These are phyloP conservation scores for Poecilia picta DNA, from an alignment of 2,797 vertebrate species.

Conservation along the genomic window DNA sequence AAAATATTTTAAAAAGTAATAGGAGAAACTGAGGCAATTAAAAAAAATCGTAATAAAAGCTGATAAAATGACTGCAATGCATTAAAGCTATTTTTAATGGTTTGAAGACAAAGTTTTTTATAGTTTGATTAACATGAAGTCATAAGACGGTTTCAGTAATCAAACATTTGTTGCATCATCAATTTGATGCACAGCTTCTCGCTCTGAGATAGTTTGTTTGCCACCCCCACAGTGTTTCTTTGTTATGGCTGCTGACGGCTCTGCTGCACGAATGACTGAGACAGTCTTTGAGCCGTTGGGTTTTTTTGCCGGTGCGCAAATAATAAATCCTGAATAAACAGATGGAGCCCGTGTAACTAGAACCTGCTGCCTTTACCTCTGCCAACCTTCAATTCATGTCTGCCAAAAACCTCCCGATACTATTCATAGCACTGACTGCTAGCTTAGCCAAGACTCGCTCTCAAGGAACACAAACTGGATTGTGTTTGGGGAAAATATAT, in stretches of 20 bases:
- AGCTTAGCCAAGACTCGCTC: conserved; percentile 8
- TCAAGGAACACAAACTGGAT: conserved; percentile 1
- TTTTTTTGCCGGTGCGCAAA: conserved; percentile 35
- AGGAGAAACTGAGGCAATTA: neutral
- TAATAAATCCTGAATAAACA: conserved; percentile 63
- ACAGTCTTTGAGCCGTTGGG: conserved; percentile 18
- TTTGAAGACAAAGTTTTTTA: neutral
- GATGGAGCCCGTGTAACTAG: conserved; percentile 69
- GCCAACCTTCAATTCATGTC: conserved; percentile 44
- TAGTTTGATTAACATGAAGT: neutral
- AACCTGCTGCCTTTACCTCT: conserved; percentile 45
- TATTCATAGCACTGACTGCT: conserved; percentile 8
- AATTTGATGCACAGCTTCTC: conserved; percentile 1
- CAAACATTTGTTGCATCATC: neutral
- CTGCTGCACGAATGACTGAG: conserved; percentile 27
- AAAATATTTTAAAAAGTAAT: neutral
- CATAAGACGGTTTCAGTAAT: neutral
- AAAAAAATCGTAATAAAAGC: neutral
- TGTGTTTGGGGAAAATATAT: neutral
- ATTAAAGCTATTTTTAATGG: neutral
- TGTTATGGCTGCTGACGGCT: neutral
- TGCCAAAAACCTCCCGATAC: conserved; percentile 43
- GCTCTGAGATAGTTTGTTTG: neutral
- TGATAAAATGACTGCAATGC: neutral
- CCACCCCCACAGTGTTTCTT: neutral